phyloP scores from a whole-genome alignment of 1,140 invertebrate species.

The Pseudomyrmex sp. region DNA sequence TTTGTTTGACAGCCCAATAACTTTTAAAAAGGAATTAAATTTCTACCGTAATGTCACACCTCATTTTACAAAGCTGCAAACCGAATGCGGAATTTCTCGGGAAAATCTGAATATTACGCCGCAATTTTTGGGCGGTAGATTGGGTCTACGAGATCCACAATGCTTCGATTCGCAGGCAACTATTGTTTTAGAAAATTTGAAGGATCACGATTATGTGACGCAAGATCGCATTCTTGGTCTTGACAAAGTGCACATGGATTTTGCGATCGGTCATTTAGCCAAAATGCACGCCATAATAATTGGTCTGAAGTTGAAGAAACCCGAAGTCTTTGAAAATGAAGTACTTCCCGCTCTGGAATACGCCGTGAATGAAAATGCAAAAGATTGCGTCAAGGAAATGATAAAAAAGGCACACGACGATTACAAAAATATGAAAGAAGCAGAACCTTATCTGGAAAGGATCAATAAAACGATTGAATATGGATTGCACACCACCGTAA shows the following conservation, averaged over 20 bases:
- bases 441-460: conserved; percentile 67
- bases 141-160: conserved; percentile 82
- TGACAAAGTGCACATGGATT: conserved; percentile 83
- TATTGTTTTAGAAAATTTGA: conserved; percentile 87
- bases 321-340: conserved; percentile 83
- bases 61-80: conserved; percentile 84
- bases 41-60: conserved; percentile 86
- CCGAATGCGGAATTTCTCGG: conserved; percentile 81
- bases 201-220: conserved; percentile 83
- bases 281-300: conserved; percentile 86
- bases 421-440: conserved; percentile 73
- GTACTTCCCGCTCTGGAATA: conserved; percentile 67
- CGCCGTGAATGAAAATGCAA: conserved; percentile 67
- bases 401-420: conserved; percentile 74
- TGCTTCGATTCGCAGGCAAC: conserved; percentile 86
- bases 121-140: conserved; percentile 85
- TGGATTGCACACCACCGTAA: neutral
- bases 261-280: conserved; percentile 85
- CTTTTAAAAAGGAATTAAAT: conserved; percentile 86
- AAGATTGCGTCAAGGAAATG: conserved; percentile 77
- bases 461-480: conserved; percentile 76
- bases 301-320: conserved; percentile 84
- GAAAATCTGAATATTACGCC: conserved; percentile 83
- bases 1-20: conserved; percentile 86
- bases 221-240: conserved; percentile 85